Evolutionary conservation across 64 coral and sea anemone species (phyloP).

Genomic region (Cladopsammia gracilis): DNA sequence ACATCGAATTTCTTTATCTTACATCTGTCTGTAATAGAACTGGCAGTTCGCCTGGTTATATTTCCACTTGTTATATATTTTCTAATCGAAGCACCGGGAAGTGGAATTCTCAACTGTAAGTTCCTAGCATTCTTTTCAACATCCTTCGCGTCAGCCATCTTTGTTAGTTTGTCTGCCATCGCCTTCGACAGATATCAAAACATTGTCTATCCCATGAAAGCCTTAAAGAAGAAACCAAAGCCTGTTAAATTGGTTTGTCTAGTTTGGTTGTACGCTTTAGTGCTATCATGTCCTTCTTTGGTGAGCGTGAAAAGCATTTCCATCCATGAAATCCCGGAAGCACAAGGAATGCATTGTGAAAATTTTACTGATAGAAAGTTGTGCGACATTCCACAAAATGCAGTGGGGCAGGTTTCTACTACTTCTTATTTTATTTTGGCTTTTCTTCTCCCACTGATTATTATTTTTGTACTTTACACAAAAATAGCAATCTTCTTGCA

Average conservation of each 20-base stretch:
- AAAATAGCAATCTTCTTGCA: conserved; percentile 11
- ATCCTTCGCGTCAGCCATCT: conserved; percentile 6
- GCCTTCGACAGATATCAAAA: conserved; percentile 54
- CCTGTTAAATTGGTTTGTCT: not conserved
- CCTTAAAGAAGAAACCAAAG: not conserved
- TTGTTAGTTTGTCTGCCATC: conserved; percentile 23
- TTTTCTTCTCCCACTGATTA: not conserved
- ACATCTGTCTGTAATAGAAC: conserved; percentile 49
- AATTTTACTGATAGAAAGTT: not conserved
- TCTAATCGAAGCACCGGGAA: not conserved
- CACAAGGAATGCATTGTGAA: not conserved
- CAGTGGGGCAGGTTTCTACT: not conserved
- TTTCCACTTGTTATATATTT: conserved; percentile 1
- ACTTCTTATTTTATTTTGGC: not conserved
- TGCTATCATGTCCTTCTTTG: conserved; percentile 2
- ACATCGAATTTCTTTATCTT: conserved; percentile 65
- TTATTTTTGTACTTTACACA: conserved; percentile 14
- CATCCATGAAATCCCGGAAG: conserved; percentile 14
- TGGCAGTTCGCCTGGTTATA: conserved; percentile 14
- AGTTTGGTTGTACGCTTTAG: conserved; percentile 22
- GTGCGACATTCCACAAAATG: not conserved
- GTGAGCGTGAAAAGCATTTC: conserved; percentile 6
- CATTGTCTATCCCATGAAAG: conserved; percentile 24
- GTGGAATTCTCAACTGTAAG: conserved; percentile 2
- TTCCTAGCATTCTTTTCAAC: not conserved